Base-by-base conservation (phyloP, 2,888 invertebrate genomes). In the Oscheius sp. region DNA sequence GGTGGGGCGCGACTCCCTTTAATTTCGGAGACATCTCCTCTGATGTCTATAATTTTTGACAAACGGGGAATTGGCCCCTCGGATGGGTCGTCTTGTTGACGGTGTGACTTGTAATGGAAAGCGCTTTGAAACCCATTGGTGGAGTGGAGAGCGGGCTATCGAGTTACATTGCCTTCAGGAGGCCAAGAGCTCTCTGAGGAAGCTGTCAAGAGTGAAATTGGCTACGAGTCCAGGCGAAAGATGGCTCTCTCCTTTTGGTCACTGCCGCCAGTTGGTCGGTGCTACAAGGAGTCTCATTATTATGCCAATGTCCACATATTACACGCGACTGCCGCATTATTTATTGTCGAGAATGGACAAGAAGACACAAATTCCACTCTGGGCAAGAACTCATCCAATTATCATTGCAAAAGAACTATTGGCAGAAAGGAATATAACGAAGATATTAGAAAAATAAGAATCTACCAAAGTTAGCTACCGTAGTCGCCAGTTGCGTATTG, bases 71-170 rank as follows among this genome's bases (percentile, higher is more conserved):
- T 49, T 49, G 55, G 23, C 55, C 25, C 55, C 55, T 25, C 23
- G 23, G 16, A 13, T 25, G 13, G 21, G 25, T n/a, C 58, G 13
- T 43, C 61, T 61, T 52, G 61, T 45, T 64, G 49, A 18, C 52
- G 25, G 61, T 52, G 52, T 66, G 66, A 66, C 66, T 66, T 66
- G 66, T 66, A 66, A 66, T 66, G 66, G 66, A 66, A 66, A 66
- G 66, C 66, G 66, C 66, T 66, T 66, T 66, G 66, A 66, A 66
- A 66, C 66, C 66, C 66, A 66, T 66, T 66, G 27, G 66, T 49
- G 25, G 66, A 66, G 66, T 66, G 66, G 66, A 66, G 66, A 66
- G 66, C 66, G 16, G 35, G 41, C 66, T 66, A 66, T 66, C 66
- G 66, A 52, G 66, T 66, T 66, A 66, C 66, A 66, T 66, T 66